Base-by-base conservation (phyloP, 2,113 vertebrate species). In the Labrus mixtus region DNA sequence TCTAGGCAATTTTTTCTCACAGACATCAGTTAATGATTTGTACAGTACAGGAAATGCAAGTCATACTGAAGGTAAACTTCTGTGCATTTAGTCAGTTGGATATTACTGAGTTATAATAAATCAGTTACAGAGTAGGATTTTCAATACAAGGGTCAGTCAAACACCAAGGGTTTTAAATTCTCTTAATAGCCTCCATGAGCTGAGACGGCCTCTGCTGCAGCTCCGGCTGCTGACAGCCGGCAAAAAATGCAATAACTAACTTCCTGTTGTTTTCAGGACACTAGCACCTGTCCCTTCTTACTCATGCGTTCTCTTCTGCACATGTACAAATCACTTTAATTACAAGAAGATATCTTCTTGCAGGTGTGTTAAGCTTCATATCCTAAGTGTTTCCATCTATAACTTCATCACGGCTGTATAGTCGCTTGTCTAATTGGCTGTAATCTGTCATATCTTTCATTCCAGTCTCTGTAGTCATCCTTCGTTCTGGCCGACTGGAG, bases 401-500 rank as follows among this genome's bases (percentile, higher is more conserved):
- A 61, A 41, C 33, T 50, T 29, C 41, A 39, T 33, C n/a, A 45
- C 9, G 39, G 10, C 11, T 41, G 17, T n/a, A 0, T 61, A 74
- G 20, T 54, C 73, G 70, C 68, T 73, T 68, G 11, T 54, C 46
- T 64, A 39, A 72, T 73, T 53, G 60, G 66, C 36, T 71, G n/a
- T 41, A 56, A 77, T 70, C 20, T 76, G 64, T 67, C 41, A 45
- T 19, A 29, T 78, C 41, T 71, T 43, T 71, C 53, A 74, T 58
- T n/a, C 23, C n/a, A 57, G 54, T 66, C 67, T 55, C 10, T 25
- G 41, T 60, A 69, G 69, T 54, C 43, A 0, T 0, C 48, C 54
- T 78, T 78, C 80, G 68, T 80, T 84, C 64, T 70, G 37, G 43
- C 62, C 4, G 7, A 39, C 39, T 74, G 64, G 46, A 39, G 70